Evolutionary conservation across 2,888 invertebrate genomes (phyloP).

Genomic region (Eristalis pertinax): DNA sequence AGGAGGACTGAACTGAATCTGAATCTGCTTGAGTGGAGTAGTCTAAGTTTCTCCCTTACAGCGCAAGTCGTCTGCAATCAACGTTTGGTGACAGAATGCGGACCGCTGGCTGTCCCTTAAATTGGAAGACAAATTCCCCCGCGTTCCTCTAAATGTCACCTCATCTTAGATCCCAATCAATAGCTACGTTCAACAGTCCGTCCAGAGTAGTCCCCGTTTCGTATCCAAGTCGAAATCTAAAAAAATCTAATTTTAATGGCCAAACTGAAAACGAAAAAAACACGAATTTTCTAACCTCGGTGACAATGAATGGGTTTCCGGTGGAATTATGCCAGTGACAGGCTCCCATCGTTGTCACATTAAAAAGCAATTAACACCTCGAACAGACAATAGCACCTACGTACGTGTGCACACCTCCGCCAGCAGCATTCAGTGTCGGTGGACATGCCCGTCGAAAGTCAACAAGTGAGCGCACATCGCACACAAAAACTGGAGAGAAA

Average conservation of each 20-base stretch:
- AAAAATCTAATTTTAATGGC: conserved; percentile 50
- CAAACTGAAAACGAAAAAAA: background rate
- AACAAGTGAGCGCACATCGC: conserved; percentile 12
- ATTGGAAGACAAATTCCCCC: background rate
- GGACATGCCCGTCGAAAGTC: background rate
- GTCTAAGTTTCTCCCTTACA: too few species aligned
- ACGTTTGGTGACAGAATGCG: too few species aligned
- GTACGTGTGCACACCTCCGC: background rate
- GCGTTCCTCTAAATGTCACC: background rate
- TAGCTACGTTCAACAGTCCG: background rate
- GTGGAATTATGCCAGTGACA: conserved; percentile 13
- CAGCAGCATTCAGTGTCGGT: background rate
- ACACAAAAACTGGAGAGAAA: background rate
- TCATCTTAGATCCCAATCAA: background rate
- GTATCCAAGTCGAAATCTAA: conserved; percentile 21
- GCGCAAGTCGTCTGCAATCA: too few species aligned
- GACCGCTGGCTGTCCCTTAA: background rate
- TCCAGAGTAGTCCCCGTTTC: background rate
- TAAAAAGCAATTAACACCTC: conserved; percentile 71
- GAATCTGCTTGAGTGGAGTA: too few species aligned
- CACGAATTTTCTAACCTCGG: conserved; percentile 18
- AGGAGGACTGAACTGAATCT: too few species aligned
- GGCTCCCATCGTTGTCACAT: conserved; percentile 62
- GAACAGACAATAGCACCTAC: conserved; percentile 40
- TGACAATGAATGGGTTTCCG: conserved; percentile 56